Base-by-base conservation (phyloP, 37 sponge, comb jelly and placozoan genomes). In the Haliclona indistincta region DNA sequence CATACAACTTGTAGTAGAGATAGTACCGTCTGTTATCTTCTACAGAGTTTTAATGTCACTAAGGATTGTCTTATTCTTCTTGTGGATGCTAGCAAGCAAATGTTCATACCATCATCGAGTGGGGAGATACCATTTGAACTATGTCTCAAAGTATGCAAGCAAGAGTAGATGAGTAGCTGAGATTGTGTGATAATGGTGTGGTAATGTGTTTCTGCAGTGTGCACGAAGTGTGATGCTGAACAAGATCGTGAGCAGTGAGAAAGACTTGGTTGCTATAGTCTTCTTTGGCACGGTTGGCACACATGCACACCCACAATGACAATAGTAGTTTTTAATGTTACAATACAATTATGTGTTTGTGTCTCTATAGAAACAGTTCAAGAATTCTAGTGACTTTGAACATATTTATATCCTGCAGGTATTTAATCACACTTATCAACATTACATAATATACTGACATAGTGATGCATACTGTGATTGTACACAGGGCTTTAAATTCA, bases 161-260 rank as follows among this genome's bases (percentile, higher is more conserved):
- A 64, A 22, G 33, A 3, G 58, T 29, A 56, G 25, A 6, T 56
- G 58, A 56, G 29, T 56, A 56, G 29, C n/a, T 64, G 6, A 8
- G 22, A n/a, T 13, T 30, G 29, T 32, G 22, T 30, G 22, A 32
- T 2, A 8, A 65, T 4, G 38, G 22, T 65, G 34, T 35, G 35
- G 22, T 30, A 33, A 23, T 65, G 15, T 61, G 17, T n/a, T 61
- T 36, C 4, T 7, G 6, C 63, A 96, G 93, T 96, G 96, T 86
- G 84, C 73, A 25, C 76, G 68, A 6, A 93, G 81, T 85, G 96
- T 96, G 0, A 74, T 96, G 35, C 63, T 91, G 61, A 96, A 96
- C 62, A 96, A 96, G 77, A 86, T 96, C 60, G 68, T 96, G 43
- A 86, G 89, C 70, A 93, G 88, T 74, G 96, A 96, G 42, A 91